A percentile compares a stretch with the other conserved stretches of the same genome.
Evolutionary conservation across 1,140 invertebrate species (phyloP).

Genomic region (Microplitis demolitor): DNA sequence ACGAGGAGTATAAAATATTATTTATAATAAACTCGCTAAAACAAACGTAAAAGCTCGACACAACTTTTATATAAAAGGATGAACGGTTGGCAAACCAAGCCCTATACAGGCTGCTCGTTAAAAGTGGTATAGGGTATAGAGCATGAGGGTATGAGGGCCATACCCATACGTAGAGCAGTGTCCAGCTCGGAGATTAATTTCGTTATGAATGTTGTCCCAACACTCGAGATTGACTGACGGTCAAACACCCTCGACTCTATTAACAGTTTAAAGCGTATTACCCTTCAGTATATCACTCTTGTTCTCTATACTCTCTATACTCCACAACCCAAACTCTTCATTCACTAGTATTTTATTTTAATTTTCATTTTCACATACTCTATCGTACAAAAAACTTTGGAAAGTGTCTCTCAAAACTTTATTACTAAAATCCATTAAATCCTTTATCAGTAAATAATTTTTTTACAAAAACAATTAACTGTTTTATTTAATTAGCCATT

Average conservation of each 20-base stretch:
- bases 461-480: too few species aligned
- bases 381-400: too few species aligned
- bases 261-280: conserved; percentile 58
- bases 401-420: too few species aligned
- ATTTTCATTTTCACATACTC: not conserved
- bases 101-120: not conserved
- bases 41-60: not conserved
- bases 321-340: not conserved
- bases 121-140: not conserved
- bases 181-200: conserved; percentile 56
- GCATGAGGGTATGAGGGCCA: not conserved
- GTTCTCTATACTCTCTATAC: not conserved
- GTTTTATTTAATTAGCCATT: not conserved
- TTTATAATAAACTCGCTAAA: not conserved
- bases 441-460: too few species aligned
- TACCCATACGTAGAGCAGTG: not conserved
- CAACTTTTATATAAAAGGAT: conserved; percentile 8
- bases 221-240: conserved; percentile 57
- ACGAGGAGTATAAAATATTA: too few species aligned
- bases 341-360: not conserved
- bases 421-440: not conserved
- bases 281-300: conserved; percentile 1
- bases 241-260: conserved; percentile 57
- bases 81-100: conserved; percentile 8
- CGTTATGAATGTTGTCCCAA: conserved; percentile 62